Percentiles rank a stretch among this genome's conserved stretches.
These are phyloP conservation scores for Meganola albula DNA, from an alignment of 2,888 invertebrate species.

Conservation along the genomic window DNA sequence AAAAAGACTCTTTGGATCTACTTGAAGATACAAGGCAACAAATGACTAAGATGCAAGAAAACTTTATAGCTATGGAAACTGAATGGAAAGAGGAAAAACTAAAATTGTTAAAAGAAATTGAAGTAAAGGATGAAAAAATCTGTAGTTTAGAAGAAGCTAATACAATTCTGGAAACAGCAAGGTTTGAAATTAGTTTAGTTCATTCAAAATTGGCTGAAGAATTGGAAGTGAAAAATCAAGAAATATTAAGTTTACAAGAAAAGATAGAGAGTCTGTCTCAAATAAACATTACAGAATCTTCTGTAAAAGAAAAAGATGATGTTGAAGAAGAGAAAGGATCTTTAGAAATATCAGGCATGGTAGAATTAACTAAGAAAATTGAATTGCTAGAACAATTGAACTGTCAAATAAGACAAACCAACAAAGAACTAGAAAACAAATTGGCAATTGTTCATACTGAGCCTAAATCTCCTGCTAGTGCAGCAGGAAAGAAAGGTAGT, in stretches of 20 bases:
- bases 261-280: conserved; percentile 42
- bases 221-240: conserved; percentile 65
- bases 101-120: conserved; percentile 72
- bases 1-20: conserved; percentile 83
- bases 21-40: conserved; percentile 88
- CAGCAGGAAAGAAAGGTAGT: conserved; percentile 57
- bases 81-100: conserved; percentile 83
- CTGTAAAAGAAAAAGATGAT: conserved; percentile 47
- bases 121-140: conserved; percentile 76
- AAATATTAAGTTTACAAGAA: conserved; percentile 54
- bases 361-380: conserved; percentile 66
- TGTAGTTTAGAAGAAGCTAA: conserved; percentile 76
- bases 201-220: conserved; percentile 75
- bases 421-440: conserved; percentile 74
- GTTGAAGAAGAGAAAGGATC: conserved; percentile 79
- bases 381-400: conserved; percentile 72
- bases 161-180: conserved; percentile 64
- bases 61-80: conserved; percentile 83
- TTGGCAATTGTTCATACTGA: conserved; percentile 50
- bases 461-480: conserved; percentile 39
- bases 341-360: conserved; percentile 64
- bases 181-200: conserved; percentile 71
- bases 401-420: conserved; percentile 71
- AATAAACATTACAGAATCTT: conserved; percentile 22
- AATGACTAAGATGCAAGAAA: conserved; percentile 88